Conservation (phyloP, 1,140 invertebrate genomes). For the Bombus soroeensis region DNA sequence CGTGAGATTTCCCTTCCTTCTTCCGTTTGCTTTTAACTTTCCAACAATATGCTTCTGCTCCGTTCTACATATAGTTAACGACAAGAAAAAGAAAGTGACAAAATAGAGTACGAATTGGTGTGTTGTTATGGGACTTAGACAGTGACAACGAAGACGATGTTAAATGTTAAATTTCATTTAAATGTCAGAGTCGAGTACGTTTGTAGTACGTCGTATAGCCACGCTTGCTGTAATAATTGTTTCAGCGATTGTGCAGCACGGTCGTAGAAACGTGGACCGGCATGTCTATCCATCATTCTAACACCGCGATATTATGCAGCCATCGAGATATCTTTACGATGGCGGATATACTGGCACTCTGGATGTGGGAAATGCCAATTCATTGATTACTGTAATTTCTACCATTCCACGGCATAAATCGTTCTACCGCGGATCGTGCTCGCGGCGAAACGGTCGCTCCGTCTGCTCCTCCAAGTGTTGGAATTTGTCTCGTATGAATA, state of each 20-base stretch:
- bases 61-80: neutral
- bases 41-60: neutral
- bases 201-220: conserved; percentile 17
- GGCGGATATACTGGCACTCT: conserved; percentile 35
- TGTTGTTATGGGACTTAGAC: too few species aligned
- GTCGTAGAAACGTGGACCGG: conserved; percentile 12
- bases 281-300: conserved; percentile 62
- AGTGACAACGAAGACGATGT: too few species aligned
- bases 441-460: neutral
- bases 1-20: neutral
- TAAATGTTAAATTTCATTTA: neutral
- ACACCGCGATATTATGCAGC: conserved; percentile 52
- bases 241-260: conserved; percentile 51
- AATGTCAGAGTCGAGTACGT: conserved; percentile 24
- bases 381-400: conserved; percentile 69
- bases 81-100: neutral
- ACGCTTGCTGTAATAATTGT: conserved; percentile 59
- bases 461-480: conserved; percentile 17
- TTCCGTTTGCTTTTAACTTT: neutral
- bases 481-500: conserved; percentile 47
- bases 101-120: neutral
- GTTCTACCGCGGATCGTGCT: conserved; percentile 37
- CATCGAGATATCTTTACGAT: conserved; percentile 51
- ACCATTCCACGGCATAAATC: conserved; percentile 52
- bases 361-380: conserved; percentile 72